Evolutionary conservation across 1,140 invertebrate genomes (phyloP), one percentile per base, ranked within the genome.

Genomic region (Drosophila burlai): DNA sequence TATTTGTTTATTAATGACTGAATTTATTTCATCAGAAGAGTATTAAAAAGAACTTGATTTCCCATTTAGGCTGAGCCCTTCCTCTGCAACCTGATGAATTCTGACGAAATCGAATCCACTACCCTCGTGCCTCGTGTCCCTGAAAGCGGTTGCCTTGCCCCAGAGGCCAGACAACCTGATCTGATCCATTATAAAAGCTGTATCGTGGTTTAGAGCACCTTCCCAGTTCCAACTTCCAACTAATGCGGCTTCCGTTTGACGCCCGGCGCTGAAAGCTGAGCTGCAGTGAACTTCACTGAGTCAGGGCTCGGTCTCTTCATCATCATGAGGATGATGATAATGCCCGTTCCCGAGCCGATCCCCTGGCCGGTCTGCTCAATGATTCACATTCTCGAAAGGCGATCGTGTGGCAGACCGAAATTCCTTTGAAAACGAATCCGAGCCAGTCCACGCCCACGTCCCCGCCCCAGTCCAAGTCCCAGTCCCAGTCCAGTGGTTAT

Each of bases 181-280:
- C 61, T 47, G 4, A 40, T 59, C 43, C 63, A 65, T 47, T 63
- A 40, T 40, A 13, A 29, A 42, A 15, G 38, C 47, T 46, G 40
- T 11, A n/a, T 40, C 18, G 54, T 24, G 54, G 34, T 13, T 54
- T 54, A 38, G 47, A 86, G 67, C 64, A 79, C 54, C 61, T 87
- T 71, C 16, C 40, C 60, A 43, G 58, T 36, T 42, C 50, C 18
- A 50, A 38, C 46, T 42, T 45, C 40, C 54, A 83, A 64, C 76
- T 71, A 83, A 87, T 89, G 85, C 84, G 85, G 85, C 85, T 89
- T 89, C 84, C 66, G 84, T 89, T 90, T 84, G 86, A 90, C 84
- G 85, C 81, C 62, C 68, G 78, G 73, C 61, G 74, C 65, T 89
- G 84, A 90, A 89, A 84, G 65, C 81, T 72, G 81, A 87, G 77